Evolutionary conservation across 2,797 vertebrate species (phyloP).

Genomic region (Amniataba percoides): DNA sequence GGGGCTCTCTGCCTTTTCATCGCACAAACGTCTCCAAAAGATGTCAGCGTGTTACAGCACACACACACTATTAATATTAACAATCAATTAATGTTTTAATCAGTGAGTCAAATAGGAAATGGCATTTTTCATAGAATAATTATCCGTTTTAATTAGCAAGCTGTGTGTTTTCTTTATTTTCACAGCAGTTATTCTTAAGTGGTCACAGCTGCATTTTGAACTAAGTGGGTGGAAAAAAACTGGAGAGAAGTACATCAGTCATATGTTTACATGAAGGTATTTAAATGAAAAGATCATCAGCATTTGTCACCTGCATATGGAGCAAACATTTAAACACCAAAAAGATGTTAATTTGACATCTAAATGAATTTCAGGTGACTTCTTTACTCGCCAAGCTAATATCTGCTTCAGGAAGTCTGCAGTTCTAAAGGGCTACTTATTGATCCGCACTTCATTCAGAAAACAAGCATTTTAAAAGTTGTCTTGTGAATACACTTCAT

Average conservation of each 20-base stretch:
- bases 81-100: conserved; percentile 4
- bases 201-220: not conserved
- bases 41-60: conserved; percentile 6
- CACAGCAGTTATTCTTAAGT: not conserved
- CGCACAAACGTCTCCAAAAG: not conserved
- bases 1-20: conserved; percentile 37
- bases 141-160: not conserved
- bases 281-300: not conserved
- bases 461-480: no score
- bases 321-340: not conserved
- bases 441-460: no score
- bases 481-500: no score
- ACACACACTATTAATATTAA: conserved; percentile 2
- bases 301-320: no score
- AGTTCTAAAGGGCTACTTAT: no score
- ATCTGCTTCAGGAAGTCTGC: no score
- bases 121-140: conserved; percentile 8
- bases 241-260: not conserved
- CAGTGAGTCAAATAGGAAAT: conserved; percentile 6
- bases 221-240: not conserved
- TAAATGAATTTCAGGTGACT: not conserved
- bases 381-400: not conserved
- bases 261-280: not conserved
- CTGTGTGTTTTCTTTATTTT: conserved; percentile 10
- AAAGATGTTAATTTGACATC: not conserved